Conservation (phyloP, 1,140 invertebrate species). For the Probaryconus sp. region DNA sequence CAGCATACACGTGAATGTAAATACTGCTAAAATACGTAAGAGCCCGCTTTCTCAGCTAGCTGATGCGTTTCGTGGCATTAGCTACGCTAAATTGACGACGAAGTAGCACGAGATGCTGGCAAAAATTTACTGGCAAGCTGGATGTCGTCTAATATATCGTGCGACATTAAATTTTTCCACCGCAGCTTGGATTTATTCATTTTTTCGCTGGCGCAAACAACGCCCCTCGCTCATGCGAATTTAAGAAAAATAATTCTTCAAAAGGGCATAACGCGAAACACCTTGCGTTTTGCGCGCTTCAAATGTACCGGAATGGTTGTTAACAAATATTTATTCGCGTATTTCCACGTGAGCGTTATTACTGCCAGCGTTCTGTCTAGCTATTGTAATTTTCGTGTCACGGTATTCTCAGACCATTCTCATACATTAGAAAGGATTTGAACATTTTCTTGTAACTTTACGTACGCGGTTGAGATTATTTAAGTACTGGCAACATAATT, state of each 20-base stretch:
- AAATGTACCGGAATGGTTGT: too few species aligned
- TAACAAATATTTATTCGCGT: constrained; percentile 25
- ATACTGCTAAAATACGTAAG: constrained; percentile 6
- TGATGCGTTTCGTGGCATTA: neutral
- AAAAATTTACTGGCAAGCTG: constrained; percentile 20
- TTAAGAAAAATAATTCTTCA: constrained; percentile 12
- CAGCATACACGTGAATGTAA: constrained; percentile 1
- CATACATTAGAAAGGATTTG: too few species aligned
- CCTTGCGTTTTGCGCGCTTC: neutral
- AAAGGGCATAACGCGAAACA: neutral
- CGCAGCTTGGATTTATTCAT: constrained; percentile 14
- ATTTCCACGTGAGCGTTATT: too few species aligned
- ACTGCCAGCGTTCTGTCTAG: too few species aligned
- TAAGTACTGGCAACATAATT: too few species aligned
- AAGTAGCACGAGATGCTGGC: constrained; percentile 2
- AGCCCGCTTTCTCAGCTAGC: constrained; percentile 4
- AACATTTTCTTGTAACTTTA: too few species aligned
- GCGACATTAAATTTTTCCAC: constrained; percentile 15
- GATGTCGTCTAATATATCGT: constrained; percentile 21
- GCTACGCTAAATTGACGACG: constrained; percentile 7
- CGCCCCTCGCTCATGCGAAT: too few species aligned
- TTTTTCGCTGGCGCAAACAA: neutral
- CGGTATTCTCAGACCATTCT: too few species aligned
- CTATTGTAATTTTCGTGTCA: too few species aligned
- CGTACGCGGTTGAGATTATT: too few species aligned